Conservation (phyloP, 2,888 invertebrate genomes). For the Chloromyia formosa region DNA sequence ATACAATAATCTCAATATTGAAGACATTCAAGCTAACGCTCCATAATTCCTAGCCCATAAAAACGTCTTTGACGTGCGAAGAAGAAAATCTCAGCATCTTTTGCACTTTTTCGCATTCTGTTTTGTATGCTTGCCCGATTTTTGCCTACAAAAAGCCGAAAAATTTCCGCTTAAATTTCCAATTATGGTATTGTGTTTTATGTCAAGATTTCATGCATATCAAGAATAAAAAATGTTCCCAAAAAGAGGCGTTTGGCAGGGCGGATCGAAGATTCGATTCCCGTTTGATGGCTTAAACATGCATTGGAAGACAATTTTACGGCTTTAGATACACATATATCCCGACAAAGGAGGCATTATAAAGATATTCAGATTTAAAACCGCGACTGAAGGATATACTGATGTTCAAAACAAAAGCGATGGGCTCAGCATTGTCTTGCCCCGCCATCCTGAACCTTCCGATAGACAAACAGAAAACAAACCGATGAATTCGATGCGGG, state of each 20-base stretch:
- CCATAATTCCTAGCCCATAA: constrained; percentile 21
- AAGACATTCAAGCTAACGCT: constrained; percentile 35
- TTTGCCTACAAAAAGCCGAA: constrained; percentile 10
- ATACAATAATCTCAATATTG: constrained; percentile 40
- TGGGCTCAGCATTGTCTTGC: constrained; percentile 2
- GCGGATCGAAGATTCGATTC: constrained; percentile 14
- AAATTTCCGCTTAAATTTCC: constrained; percentile 45
- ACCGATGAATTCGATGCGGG: constrained; percentile 10
- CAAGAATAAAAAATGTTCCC: background rate
- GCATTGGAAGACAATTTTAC: constrained; percentile 37
- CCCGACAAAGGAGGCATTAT: constrained; percentile 20
- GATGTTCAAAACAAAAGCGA: background rate
- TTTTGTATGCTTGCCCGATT: background rate
- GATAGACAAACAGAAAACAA: background rate
- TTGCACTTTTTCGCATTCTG: constrained; percentile 32
- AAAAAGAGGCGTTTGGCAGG: constrained; percentile 1
- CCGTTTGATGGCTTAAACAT: constrained; percentile 30
- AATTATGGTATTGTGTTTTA: constrained; percentile 46
- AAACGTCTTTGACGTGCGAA: background rate
- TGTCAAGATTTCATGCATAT: constrained; percentile 44
- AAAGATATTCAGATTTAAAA: constrained; percentile 31
- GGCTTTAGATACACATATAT: constrained; percentile 14
- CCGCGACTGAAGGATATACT: too few species aligned
- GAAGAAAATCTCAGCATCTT: constrained; percentile 20
- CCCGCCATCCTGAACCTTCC: background rate